These are phyloP conservation scores for Brachyistius frenatus DNA, from an alignment of 2,113 vertebrate genomes.

Conservation along the genomic window DNA sequence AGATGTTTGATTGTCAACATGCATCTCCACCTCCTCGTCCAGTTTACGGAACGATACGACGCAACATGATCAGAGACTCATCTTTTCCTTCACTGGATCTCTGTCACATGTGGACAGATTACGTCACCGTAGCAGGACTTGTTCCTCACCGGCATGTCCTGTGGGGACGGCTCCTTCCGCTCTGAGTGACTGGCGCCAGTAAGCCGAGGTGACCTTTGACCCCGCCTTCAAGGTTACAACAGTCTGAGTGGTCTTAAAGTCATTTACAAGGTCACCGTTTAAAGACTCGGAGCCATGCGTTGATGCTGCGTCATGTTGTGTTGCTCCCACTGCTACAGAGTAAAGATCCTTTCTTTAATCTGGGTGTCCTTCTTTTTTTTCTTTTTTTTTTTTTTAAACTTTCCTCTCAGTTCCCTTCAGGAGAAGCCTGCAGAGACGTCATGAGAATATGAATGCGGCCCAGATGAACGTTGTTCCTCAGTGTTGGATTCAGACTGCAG, in stretches of 20 bases:
- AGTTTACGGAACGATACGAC: slow-evolving; percentile 66
- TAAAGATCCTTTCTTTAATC: slow-evolving; percentile 40
- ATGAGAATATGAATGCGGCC: slow-evolving; percentile 8
- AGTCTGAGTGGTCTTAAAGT: slow-evolving; percentile 35
- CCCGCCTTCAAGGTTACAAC: slow-evolving; percentile 36
- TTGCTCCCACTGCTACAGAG: slow-evolving; percentile 25
- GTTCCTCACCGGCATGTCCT: slow-evolving; percentile 46
- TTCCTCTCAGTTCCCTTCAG: slow-evolving; percentile 16
- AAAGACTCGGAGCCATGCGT: slow-evolving; percentile 32
- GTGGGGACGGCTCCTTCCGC: slow-evolving; percentile 31
- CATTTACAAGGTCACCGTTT: slow-evolving; percentile 33
- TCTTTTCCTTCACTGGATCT: slow-evolving; percentile 50
- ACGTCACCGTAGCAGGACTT: slow-evolving; percentile 49
- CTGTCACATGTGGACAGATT: slow-evolving; percentile 45
- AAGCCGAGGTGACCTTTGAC: slow-evolving; percentile 42
- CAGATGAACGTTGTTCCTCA: slow-evolving; percentile 5
- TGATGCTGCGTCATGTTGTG: slow-evolving; percentile 24
- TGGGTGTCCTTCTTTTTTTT: neutral
- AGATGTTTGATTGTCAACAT: slow-evolving; percentile 45
- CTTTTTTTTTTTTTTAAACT: too few relatives aligned
- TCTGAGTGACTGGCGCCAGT: slow-evolving; percentile 10
- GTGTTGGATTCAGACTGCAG: slow-evolving; percentile 42
- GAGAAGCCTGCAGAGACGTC: neutral
- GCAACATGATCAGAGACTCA: slow-evolving; percentile 62
- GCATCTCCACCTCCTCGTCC: slow-evolving; percentile 29